Evolutionary conservation across 2,888 invertebrate species (phyloP).

Genomic region (Stenotaenia linearis): DNA sequence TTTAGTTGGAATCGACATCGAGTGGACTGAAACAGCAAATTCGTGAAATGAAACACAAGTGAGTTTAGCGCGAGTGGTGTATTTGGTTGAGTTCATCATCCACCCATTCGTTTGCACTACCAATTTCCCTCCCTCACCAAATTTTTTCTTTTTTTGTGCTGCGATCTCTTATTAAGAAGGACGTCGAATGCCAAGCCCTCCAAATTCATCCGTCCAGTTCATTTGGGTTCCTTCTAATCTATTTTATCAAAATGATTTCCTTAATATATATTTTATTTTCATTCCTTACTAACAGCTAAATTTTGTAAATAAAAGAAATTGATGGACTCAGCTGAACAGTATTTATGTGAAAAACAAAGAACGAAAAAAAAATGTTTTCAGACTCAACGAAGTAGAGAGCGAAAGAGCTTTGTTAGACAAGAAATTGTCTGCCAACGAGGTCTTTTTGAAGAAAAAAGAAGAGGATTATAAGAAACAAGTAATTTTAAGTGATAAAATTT

Average conservation of each 20-base stretch:
- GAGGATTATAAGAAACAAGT: conserved; percentile 12
- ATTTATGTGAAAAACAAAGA: neutral
- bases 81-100: neutral
- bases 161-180: neutral
- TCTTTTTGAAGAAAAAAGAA: conserved; percentile 1
- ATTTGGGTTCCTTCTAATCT: neutral
- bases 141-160: neutral
- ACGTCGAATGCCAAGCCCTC: neutral
- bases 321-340: neutral
- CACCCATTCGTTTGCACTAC: neutral
- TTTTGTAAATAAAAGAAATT: neutral
- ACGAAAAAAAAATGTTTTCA: neutral
- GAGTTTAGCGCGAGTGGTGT: neutral
- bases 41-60: neutral
- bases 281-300: neutral
- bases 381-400: neutral
- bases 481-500: neutral
- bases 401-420: conserved; percentile 28
- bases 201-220: neutral
- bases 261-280: neutral
- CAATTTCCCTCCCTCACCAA: neutral
- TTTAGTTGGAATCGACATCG: neutral
- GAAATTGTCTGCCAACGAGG: neutral
- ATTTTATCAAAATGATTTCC: neutral
- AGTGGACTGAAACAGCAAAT: neutral